Conservation (phyloP, 2,797 vertebrate genomes). For the Pogoniulus pusillus region DNA sequence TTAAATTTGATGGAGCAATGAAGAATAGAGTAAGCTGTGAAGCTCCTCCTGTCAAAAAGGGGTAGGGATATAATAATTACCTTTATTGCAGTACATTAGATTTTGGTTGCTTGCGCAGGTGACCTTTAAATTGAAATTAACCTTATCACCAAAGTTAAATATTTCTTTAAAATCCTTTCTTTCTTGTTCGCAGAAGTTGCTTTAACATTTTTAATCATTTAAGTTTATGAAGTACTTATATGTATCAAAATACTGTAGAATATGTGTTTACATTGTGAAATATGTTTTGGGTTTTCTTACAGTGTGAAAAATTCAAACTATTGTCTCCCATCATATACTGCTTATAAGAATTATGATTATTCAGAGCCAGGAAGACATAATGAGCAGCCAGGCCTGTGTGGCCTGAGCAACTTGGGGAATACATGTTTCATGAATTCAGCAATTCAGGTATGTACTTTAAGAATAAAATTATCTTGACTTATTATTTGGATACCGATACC, state of each 20-base stretch:
- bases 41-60: constrained; percentile 71
- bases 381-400: constrained; percentile 94
- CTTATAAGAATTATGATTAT: constrained; percentile 95
- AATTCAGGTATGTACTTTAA: constrained; percentile 88
- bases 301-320: constrained; percentile 99
- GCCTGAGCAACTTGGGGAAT: constrained; percentile 97
- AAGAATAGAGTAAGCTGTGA: constrained; percentile 81
- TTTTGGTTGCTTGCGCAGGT: constrained; percentile 6
- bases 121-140: constrained; percentile 4
- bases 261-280: constrained; percentile 62
- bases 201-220: constrained; percentile 4
- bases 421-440: constrained; percentile 99
- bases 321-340: constrained; percentile 91
- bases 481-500: neutral
- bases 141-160: neutral
- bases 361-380: constrained; percentile 91
- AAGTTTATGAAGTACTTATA: constrained; percentile 10
- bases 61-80: constrained; percentile 68
- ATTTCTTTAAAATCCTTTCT: neutral
- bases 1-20: constrained; percentile 79
- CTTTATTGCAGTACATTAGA: constrained; percentile 27
- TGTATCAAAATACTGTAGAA: neutral
- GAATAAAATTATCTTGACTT: constrained; percentile 16
- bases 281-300: constrained; percentile 65
- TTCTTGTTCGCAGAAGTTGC: neutral